Conservation (phyloP, 1,140 invertebrate genomes). For the Zelostemma sp. region DNA sequence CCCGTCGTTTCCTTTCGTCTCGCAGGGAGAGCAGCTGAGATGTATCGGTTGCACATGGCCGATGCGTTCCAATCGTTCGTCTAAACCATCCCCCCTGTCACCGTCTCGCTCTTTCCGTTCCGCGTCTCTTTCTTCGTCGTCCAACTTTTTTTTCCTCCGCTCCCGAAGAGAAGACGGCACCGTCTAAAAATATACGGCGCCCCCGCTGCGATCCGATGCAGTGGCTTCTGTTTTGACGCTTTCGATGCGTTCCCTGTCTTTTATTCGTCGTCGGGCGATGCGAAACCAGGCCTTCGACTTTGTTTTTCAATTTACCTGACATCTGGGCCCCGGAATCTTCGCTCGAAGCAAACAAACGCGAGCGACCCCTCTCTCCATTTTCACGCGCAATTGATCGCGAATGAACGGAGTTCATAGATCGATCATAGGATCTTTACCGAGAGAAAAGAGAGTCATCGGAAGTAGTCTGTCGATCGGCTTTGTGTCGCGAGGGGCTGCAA, state of each 20-base stretch:
- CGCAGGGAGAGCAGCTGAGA: slow-evolving; percentile 62
- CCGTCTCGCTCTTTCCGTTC: slow-evolving; percentile 56
- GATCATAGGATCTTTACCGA: slow-evolving; percentile 57
- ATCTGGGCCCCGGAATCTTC: slow-evolving; percentile 39
- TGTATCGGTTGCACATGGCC: slow-evolving; percentile 66
- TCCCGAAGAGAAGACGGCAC: slow-evolving; percentile 13
- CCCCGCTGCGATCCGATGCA: slow-evolving; percentile 61
- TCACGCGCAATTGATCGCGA: slow-evolving; percentile 67
- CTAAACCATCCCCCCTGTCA: slow-evolving; percentile 24
- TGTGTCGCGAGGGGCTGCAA: slow-evolving; percentile 58
- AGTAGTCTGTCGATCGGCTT: slow-evolving; percentile 55
- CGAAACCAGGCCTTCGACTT: slow-evolving; percentile 23
- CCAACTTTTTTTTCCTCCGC: slow-evolving; percentile 42
- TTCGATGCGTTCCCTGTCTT: slow-evolving; percentile 53
- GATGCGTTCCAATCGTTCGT: slow-evolving; percentile 54
- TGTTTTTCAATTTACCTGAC: slow-evolving; percentile 32
- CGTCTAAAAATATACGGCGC: slow-evolving; percentile 69
- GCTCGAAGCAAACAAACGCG: slow-evolving; percentile 26
- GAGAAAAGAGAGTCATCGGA: slow-evolving; percentile 43
- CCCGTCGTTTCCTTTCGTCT: neutral
- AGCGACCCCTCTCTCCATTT: slow-evolving; percentile 60
- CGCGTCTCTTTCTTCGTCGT: slow-evolving; percentile 27
- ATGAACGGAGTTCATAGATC: slow-evolving; percentile 63
- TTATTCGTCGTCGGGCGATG: slow-evolving; percentile 44
- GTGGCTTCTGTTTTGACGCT: slow-evolving; percentile 55